A percentile compares a stretch with the other conserved stretches of the same genome.
Evolutionary conservation across 2,888 invertebrate species (phyloP).

Genomic region (Cephus runcator): DNA sequence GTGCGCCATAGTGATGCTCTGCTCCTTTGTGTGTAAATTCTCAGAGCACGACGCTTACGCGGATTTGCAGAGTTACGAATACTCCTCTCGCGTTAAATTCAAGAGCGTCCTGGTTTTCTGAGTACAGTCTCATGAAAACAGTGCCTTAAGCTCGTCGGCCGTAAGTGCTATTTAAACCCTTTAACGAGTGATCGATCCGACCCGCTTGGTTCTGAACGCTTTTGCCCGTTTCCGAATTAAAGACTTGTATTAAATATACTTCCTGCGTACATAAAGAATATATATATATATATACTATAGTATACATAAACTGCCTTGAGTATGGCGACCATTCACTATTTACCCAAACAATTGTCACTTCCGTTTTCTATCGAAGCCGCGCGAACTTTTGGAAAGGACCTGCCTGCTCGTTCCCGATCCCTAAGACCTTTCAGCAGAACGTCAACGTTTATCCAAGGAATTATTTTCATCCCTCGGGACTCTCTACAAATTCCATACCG

Average conservation of each 20-base stretch:
- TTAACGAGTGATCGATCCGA: neutral
- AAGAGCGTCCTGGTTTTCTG: neutral
- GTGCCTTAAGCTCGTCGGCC: neutral
- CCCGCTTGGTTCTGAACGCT: neutral
- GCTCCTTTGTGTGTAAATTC: conserved; percentile 30
- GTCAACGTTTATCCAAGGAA: neutral
- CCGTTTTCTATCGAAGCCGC: neutral
- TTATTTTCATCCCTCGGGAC: neutral
- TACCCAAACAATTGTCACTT: neutral
- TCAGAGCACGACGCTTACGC: conserved; percentile 24
- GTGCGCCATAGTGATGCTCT: neutral
- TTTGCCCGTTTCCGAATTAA: neutral
- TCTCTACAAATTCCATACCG: neutral
- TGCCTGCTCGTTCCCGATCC: neutral
- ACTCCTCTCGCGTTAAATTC: neutral
- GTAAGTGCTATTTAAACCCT: neutral
- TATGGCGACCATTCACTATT: neutral
- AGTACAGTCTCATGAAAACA: neutral
- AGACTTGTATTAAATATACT: neutral
- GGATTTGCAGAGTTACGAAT: conserved; percentile 30
- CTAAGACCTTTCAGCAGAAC: neutral
- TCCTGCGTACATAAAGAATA: no score
- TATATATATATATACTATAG: no score
- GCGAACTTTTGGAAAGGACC: neutral
- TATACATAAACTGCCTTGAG: neutral